A percentile compares a stretch with the other conserved stretches of the same genome.
Conservation (phyloP, 2,888 invertebrate species). For the Drosophila fulvimacula region DNA sequence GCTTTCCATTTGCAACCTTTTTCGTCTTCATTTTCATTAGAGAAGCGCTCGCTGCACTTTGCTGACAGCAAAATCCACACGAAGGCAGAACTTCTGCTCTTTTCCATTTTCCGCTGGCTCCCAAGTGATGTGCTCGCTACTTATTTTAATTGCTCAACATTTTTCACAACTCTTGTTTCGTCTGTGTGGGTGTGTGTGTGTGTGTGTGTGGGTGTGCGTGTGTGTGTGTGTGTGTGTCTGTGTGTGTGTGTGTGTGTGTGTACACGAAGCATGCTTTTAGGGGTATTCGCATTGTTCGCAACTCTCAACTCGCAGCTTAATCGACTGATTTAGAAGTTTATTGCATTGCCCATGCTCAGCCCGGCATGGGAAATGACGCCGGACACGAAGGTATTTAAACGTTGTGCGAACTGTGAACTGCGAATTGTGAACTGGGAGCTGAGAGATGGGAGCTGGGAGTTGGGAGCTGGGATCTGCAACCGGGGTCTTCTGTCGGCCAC, state of each 20-base stretch:
- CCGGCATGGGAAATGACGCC: slow-evolving; percentile 64
- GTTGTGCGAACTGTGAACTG: slow-evolving; percentile 46
- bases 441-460: slow-evolving; percentile 6
- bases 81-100: slow-evolving; percentile 36
- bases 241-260: slow-evolving; percentile 13
- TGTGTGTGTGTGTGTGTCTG: slow-evolving; percentile 21
- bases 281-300: slow-evolving; percentile 54
- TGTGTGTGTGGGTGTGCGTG: slow-evolving; percentile 5
- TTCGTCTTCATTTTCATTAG: slow-evolving; percentile 36
- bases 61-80: slow-evolving; percentile 61
- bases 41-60: slow-evolving; percentile 32
- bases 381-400: slow-evolving; percentile 77
- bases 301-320: slow-evolving; percentile 67
- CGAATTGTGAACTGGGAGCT: slow-evolving; percentile 34
- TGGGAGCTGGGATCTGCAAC: slow-evolving; percentile 38
- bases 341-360: slow-evolving; percentile 64
- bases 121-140: slow-evolving; percentile 51
- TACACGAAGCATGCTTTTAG: slow-evolving; percentile 52
- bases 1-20: neutral
- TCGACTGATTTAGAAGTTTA: slow-evolving; percentile 79
- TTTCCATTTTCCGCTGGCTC: slow-evolving; percentile 2
- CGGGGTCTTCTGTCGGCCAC: slow-evolving; percentile 45
- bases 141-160: slow-evolving; percentile 78
- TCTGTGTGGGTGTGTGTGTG: slow-evolving; percentile 26
- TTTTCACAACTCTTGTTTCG: slow-evolving; percentile 63